Evolutionary conservation across 2,888 invertebrate species (phyloP), one percentile per base, ranked within the genome.

Genomic region (Sicus ferrugineus): DNA sequence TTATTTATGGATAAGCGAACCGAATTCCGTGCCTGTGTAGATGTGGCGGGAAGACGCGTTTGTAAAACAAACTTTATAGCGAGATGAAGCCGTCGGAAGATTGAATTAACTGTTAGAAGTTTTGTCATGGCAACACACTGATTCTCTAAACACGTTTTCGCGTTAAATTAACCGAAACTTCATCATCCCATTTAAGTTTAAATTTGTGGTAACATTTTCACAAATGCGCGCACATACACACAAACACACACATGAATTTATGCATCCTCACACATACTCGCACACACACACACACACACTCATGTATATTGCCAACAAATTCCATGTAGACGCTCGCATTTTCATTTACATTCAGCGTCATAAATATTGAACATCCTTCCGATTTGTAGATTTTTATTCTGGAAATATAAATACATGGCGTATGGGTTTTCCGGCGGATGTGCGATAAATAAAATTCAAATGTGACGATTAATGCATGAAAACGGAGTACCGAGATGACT

Each of bases 301-400:
- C 21, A 21, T 38, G 7, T n/a, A n/a, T 34, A 34, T 38, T 59
- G 19, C 21, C 21, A 31, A 9, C 59, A 59, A 59, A 28, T 48
- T 28, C 19, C 42, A 61, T 21, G 14, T 14, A 46, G 46, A 48
- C 26, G 19, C n/a, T 46, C 64, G 34, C 34, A 30, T 50, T 21
- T 64, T 64, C 38, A 62, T 61, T 62, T 61, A 68, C 68, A 68
- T 68, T 21, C 68, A 68, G 68, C 21, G 68, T 68, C 68, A 68
- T 68, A 68, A 68, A 68, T 68, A 68, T 68, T 68, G 68, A 52
- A 31, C 62, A 31, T 62, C 68, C 68, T 68, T 68, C 68, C 68
- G 52, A 62, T 62, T 62, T 68, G 61, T 62, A 67, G 34, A 62
- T 59, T 62, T 68, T 56, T 68, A 62, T 68, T 68, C 34, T 68